Base-by-base conservation (phyloP, 2,888 invertebrate genomes). In the Cheilosia variabilis region DNA sequence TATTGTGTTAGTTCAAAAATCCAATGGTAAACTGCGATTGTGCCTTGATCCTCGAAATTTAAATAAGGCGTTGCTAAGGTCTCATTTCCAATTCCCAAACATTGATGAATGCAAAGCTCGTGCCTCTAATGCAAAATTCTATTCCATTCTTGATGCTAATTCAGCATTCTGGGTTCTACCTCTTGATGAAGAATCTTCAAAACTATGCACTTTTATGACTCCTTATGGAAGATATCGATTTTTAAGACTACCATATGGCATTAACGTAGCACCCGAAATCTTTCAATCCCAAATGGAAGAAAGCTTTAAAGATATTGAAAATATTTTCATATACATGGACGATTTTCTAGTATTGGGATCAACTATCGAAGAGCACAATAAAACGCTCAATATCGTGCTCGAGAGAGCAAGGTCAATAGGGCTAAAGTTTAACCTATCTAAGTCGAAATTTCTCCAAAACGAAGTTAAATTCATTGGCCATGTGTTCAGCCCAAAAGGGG, bases 251-350 rank as follows among this genome's bases (percentile, higher is more conserved):
- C 24, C 24, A 5, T 24, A 24, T 24, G 24, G 24, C 24, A 5
- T 24, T 24, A 24, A 24, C 7, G 68, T 55, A 24, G 72, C 72
- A 0, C 73, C 84, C 6, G 73, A 73, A 58, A 69, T 87, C 7
- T 89, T 89, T 83, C 83, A 87, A 19, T 73, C 79, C 43, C 57
- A 78, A 22, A 88, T 76, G 63, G 47, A 52, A 31, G 62, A 88
- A 65, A 79, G 73, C 22, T 24, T 24, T 24, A 24, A 24, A 24
- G 24, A 24, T 24, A 24, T 24, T 24, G 24, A 24, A 24, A 24
- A 77, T 31, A 22, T 83, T 4, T 34, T 68, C 15, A 63, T 77
- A 43, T 72, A 72, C 50, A 62, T 83, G 10, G 72, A 83, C 57
- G 83, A 77, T 66, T 62, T 79, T 63, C 22, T 84, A 13, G 69